These are phyloP conservation scores for Crocallis elinguaria DNA, from an alignment of 2,888 invertebrate species.

Conservation along the genomic window DNA sequence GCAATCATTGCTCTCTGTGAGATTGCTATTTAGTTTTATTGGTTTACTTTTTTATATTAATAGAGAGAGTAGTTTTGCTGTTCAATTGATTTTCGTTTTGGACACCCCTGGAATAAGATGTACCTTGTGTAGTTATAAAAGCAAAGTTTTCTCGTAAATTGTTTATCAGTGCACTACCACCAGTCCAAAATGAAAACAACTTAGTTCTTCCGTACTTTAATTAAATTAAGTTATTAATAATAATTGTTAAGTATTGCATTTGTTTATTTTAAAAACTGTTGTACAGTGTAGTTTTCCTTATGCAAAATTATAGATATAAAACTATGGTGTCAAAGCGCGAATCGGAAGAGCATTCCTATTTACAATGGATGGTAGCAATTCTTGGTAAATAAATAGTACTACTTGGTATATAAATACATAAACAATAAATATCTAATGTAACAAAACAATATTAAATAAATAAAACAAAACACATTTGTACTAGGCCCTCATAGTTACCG, in stretches of 20 bases:
- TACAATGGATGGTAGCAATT: constrained; percentile 51
- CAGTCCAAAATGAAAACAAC: constrained; percentile 22
- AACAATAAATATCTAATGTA: constrained; percentile 24
- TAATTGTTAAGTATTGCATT: too few species aligned
- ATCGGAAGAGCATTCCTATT: constrained; percentile 38
- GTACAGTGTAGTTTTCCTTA: constrained; percentile 5
- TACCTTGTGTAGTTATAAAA: constrained; percentile 30
- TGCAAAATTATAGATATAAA: constrained; percentile 23
- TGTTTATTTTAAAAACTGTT: constrained; percentile 5
- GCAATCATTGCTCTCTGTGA: background rate
- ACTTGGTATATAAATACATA: constrained; percentile 37
- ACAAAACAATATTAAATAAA: constrained; percentile 46
- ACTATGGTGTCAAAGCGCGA: constrained; percentile 21
- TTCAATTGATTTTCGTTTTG: background rate
- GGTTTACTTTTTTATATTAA: too few species aligned
- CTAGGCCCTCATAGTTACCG: constrained; percentile 44
- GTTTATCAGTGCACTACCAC: constrained; percentile 22
- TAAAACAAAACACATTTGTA: constrained; percentile 47
- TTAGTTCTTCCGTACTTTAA: too few species aligned
- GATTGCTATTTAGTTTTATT: background rate
- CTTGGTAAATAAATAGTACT: constrained; percentile 43
- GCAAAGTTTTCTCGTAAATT: constrained; percentile 18
- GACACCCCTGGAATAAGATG: constrained; percentile 29
- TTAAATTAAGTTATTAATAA: background rate
- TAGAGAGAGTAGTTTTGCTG: too few species aligned